These are phyloP conservation scores for Dromas ardeola DNA, from an alignment of 2,113 vertebrate species.

Conservation along the genomic window DNA sequence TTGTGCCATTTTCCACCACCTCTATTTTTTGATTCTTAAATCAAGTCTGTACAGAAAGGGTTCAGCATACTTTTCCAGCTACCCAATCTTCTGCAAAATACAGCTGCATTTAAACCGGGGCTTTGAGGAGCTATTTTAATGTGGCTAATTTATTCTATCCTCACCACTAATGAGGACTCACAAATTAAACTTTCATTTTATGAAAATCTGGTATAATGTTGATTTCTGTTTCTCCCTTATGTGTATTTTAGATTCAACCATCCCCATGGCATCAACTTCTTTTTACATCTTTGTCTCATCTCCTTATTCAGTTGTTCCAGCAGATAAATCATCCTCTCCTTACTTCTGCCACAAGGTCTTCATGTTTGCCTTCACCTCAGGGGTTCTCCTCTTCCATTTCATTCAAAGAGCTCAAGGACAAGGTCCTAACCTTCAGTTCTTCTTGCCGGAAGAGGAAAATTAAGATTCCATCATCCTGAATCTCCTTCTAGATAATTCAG, in stretches of 20 bases:
- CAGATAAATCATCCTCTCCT: not conserved
- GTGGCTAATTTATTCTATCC: not conserved
- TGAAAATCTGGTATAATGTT: not conserved
- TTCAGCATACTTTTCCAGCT: not conserved
- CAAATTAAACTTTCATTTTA: not conserved
- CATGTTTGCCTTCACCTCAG: not conserved
- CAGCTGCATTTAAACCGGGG: not conserved
- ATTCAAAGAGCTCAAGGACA: not conserved
- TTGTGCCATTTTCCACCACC: not conserved
- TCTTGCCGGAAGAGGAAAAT: not conserved
- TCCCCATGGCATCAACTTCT: slow-evolving; percentile 19
- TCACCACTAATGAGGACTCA: not conserved
- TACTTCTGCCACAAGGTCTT: not conserved
- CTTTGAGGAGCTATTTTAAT: not conserved
- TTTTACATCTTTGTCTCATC: slow-evolving; percentile 27
- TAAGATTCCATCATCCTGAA: not conserved
- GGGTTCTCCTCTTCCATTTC: not conserved
- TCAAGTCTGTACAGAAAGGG: not conserved
- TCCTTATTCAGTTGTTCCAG: not conserved
- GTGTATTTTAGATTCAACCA: slow-evolving; percentile 44
- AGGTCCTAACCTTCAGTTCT: not conserved
- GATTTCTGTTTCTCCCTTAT: slow-evolving; percentile 3
- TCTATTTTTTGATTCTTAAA: not conserved
- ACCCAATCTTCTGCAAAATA: not conserved
- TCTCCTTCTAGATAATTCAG: not conserved